Conservation (phyloP, 2,888 invertebrate genomes). For the Pachydiplax longipennis region DNA sequence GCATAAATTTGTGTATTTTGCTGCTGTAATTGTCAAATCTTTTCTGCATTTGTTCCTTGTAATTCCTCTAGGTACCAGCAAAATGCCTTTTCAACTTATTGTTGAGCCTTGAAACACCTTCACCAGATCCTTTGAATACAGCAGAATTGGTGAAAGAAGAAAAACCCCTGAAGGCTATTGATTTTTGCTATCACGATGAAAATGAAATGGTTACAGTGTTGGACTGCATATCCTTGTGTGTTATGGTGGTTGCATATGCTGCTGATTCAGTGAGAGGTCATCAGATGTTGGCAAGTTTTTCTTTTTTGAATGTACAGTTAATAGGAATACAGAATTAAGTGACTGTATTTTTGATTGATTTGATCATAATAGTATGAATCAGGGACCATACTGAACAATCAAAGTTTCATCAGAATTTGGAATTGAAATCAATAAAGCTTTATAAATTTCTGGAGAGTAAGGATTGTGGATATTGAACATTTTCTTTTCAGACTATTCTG, state of each 20-base stretch:
- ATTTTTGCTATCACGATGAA: slow-evolving; percentile 99
- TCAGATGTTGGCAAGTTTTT: slow-evolving; percentile 81
- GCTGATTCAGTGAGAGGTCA: slow-evolving; percentile 93
- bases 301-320: not conserved
- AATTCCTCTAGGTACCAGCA: slow-evolving; percentile 74
- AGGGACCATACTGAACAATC: no score
- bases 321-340: not conserved
- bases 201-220: slow-evolving; percentile 95
- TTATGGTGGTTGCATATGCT: slow-evolving; percentile 98
- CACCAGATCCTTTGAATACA: slow-evolving; percentile 92
- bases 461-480: not conserved
- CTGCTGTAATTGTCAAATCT: slow-evolving; percentile 5
- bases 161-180: slow-evolving; percentile 90
- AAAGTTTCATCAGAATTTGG: no score
- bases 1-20: not conserved
- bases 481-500: slow-evolving; percentile 78
- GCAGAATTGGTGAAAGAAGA: slow-evolving; percentile 90
- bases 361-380: no score
- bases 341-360: no score
- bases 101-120: slow-evolving; percentile 90
- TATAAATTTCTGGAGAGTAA: not conserved
- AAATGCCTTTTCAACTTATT: slow-evolving; percentile 91
- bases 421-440: no score
- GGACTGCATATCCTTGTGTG: slow-evolving; percentile 97
- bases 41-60: slow-evolving; percentile 8